Evolutionary conservation across 2,113 vertebrate genomes (phyloP).

Genomic region (Passer domesticus): DNA sequence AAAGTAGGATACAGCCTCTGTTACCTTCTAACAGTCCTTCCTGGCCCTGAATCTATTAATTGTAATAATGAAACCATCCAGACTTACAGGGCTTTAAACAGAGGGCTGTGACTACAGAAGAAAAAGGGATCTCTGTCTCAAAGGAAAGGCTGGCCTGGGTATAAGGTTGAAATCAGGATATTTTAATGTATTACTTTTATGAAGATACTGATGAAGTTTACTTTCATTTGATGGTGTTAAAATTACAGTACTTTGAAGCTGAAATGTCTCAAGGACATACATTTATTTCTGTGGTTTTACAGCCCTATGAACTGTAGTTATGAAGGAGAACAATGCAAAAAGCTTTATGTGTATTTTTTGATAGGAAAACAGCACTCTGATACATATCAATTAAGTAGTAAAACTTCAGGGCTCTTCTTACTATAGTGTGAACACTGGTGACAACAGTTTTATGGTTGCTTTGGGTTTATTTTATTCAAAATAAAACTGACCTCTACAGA

Average conservation of each 20-base stretch:
- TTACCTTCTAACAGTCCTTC: fast-evolving
- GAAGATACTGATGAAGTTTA: not conserved
- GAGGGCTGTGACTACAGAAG: not conserved
- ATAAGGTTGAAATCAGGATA: not conserved
- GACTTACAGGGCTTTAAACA: not conserved
- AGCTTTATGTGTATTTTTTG: not conserved
- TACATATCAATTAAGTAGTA: not conserved
- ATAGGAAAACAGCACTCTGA: not conserved
- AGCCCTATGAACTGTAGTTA: not conserved
- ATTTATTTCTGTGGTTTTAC: not conserved
- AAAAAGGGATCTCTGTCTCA: not conserved
- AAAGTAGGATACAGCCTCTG: not conserved
- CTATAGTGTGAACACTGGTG: not conserved
- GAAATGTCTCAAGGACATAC: not conserved
- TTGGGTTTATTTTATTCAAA: not conserved
- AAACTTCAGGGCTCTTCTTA: not conserved
- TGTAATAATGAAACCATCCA: not conserved
- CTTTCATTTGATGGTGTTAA: not conserved
- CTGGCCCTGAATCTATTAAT: not conserved
- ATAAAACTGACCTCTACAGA: not conserved
- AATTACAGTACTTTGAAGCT: not conserved
- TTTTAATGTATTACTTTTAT: not conserved
- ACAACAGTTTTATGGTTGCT: not conserved
- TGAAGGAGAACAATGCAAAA: not conserved
- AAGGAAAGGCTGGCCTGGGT: no score